These are phyloP conservation scores for Drosophila pectinifera DNA, from an alignment of 1,140 invertebrate genomes.

Conservation along the genomic window DNA sequence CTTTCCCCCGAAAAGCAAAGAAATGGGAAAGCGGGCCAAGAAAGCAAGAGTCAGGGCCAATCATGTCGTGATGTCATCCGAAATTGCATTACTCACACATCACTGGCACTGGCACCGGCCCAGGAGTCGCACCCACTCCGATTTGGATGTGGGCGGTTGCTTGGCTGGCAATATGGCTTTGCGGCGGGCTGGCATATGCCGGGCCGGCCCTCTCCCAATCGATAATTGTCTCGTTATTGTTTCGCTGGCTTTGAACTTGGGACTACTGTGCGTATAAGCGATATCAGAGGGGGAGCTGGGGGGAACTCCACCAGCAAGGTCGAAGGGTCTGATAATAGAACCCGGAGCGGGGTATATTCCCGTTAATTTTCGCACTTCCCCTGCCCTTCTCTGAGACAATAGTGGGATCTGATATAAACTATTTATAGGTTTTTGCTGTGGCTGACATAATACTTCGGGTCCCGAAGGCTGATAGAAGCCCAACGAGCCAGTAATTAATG, in stretches of 20 bases:
- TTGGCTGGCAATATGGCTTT: conserved; percentile 12
- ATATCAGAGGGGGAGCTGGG: conserved; percentile 20
- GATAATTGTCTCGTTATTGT: conserved; percentile 48
- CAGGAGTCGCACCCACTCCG: conserved; percentile 22
- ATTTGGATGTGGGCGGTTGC: conserved; percentile 19
- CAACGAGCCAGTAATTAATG: conserved; percentile 24
- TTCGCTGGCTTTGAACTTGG: conserved; percentile 27
- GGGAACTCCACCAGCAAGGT: conserved; percentile 6
- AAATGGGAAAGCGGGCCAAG: conserved; percentile 10
- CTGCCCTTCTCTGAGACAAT: no score
- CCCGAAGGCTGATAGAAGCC: conserved; percentile 6
- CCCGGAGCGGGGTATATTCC: background rate
- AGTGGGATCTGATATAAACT: conserved; percentile 7
- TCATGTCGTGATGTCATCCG: conserved; percentile 42
- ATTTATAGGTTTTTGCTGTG: conserved; percentile 22
- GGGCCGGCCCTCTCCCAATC: conserved; percentile 24
- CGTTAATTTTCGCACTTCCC: conserved; percentile 4
- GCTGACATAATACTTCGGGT: conserved; percentile 16
- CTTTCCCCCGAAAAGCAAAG: conserved; percentile 11
- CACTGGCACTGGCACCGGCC: conserved; percentile 60
- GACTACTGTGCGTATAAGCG: conserved; percentile 64
- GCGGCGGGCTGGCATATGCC: conserved; percentile 30
- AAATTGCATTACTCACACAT: conserved; percentile 74
- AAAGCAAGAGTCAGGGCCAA: conserved; percentile 45
- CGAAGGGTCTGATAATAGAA: conserved; percentile 11